Evolutionary conservation across 2,888 invertebrate species (phyloP), one percentile per base, ranked within the genome.

Genomic region (Fragum whitleyi): DNA sequence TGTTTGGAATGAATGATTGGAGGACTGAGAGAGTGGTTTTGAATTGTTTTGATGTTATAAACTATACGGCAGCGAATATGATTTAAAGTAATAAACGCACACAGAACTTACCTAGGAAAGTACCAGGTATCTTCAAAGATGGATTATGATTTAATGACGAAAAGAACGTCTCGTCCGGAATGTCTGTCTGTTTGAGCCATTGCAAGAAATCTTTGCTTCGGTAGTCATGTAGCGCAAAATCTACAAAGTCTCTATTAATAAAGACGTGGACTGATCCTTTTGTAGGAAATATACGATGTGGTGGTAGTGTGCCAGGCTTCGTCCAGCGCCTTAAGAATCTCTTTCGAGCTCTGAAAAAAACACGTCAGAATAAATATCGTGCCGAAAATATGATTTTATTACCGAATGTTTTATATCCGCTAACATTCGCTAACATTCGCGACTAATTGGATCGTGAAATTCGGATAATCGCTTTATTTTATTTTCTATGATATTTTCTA

Each of bases 121-220:
- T 67, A 2, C 77, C 77, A 0, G 71, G 71, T 55, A 77, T 72
- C 3, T 36, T 19, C 0, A 77, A 55, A 19, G 53, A 39, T 14
- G 77, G 72, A 26, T 72, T 77, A 26, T 77, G 77, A 55, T 72
- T 77, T 28, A 77, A 29, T 3, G 77, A 72, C 19, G 77, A 39
- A 21, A 77, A 77, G 29, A 77, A 77, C 0, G 72, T 29, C 55
- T 77, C 77, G 57, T 77, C 77, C 6, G 77, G 72, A 29, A 71
- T 72, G 1, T 55, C 26, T n/a, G 72, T 67, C 6, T 71, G 32
- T 1, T 70, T 62, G 19, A 72, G 55, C 71, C 72, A 77, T n/a
- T 57, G 29, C n/a, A 65, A 65, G 36, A 77, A 77, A 55, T 71
- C 77, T 16, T n/a, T 53, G 1, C 61, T 59, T 11, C 72, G 26